Percentiles rank a stretch among this genome's conserved stretches.
These are phyloP conservation scores for Pipistrellus pygmaeus DNA, from an alignment of 2,797 vertebrate species.

Conservation along the genomic window DNA sequence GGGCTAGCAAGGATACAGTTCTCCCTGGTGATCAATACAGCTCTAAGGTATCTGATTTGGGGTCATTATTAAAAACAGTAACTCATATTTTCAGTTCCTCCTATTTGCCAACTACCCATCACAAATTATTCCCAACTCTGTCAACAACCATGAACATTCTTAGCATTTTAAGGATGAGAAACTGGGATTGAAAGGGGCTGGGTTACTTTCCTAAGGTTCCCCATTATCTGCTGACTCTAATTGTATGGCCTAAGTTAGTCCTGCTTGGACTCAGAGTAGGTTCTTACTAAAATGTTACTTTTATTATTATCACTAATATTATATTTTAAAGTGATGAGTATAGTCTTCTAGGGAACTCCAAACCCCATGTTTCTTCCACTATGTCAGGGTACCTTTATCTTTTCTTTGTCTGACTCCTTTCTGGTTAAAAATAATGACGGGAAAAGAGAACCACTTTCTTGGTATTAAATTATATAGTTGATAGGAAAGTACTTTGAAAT, in stretches of 20 bases:
- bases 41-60: background rate
- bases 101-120: background rate
- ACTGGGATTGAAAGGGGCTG: background rate
- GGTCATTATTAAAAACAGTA: constrained; percentile 6
- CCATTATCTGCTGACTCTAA: background rate
- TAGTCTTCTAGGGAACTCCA: constrained; percentile 6
- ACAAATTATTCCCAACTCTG: constrained; percentile 4
- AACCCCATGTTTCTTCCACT: background rate
- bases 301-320: background rate
- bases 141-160: background rate
- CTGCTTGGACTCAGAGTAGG: background rate
- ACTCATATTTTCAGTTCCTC: background rate
- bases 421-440: constrained; percentile 22
- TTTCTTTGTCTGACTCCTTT: constrained; percentile 30
- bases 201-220: background rate
- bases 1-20: background rate
- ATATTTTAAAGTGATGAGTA: background rate
- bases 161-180: background rate
- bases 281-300: background rate
- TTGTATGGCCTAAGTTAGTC: background rate
- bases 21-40: background rate
- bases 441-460: background rate
- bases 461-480: constrained; percentile 25
- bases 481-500: constrained; percentile 37
- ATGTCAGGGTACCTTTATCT: background rate